Base-by-base conservation (phyloP, 2,888 invertebrate genomes). In the Seladonia tumulorum region DNA sequence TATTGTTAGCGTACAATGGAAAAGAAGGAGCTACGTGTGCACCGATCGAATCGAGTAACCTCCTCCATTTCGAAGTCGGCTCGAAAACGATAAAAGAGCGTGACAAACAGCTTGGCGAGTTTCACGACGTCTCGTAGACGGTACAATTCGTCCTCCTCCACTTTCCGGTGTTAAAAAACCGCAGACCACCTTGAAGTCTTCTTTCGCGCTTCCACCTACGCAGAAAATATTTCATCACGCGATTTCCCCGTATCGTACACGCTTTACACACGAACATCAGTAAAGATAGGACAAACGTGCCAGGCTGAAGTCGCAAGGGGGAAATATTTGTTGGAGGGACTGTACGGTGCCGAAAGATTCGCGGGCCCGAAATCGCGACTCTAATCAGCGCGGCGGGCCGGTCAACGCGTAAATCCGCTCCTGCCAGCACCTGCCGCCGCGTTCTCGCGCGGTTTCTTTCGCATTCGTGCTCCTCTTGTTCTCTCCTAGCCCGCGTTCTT, bases 381-480 rank as follows among this genome's bases (percentile, higher is more conserved):
- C 76, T 81, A 83, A 89, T 88, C 76, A 70, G 16, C 71, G 75
- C 47, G 25, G 47, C 73, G n/a, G 49, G 3, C 76, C 70, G 68
- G 74, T 80, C 39, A 74, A 45, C 75, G 79, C 63, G 70, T 84
- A 84, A 86, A 88, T 89, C 79, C 85, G 76, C 85, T 76, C 76
- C 81, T 83, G 74, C 89, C 76, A 87, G 91, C 93, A 93, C 93
- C 93, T 93, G 93, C 90, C 73, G 86, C 85, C 85, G 75, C 63
- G 75, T 87, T 83, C 87, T 76, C 39, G 68, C 35, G 39, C 29
- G 16, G 29, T 78, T 87, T 68, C 76, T 63, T 78, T 72, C 76
- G 39, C 71, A 39, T 53, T 53, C 53, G 53, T 53, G 42, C 29
- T 29, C 83, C 77, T 79, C 88, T 85, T 82, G 57, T 45, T 76